These are phyloP conservation scores for Crioceris asparagi DNA, from an alignment of 2,888 invertebrate genomes.

Conservation along the genomic window DNA sequence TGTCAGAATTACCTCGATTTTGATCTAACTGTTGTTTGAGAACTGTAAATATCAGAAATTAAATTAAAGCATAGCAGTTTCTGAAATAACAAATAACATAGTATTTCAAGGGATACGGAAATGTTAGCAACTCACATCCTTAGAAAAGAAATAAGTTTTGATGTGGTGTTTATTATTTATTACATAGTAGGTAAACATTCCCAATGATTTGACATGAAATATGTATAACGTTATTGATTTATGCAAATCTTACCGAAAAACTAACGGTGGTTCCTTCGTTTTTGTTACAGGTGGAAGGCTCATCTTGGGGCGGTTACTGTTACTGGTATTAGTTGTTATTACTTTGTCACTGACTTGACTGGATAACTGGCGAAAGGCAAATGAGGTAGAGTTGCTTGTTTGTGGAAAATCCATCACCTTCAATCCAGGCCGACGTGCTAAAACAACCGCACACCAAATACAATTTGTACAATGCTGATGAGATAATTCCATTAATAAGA, in stretches of 20 bases:
- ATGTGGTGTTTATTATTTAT: background rate
- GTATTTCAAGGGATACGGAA: too few species aligned
- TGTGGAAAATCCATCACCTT: constrained; percentile 27
- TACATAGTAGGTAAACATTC: background rate
- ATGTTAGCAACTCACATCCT: too few species aligned
- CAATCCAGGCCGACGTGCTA: constrained; percentile 14
- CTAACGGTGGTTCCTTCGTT: constrained; percentile 30
- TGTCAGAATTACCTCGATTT: too few species aligned
- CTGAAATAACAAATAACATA: too few species aligned
- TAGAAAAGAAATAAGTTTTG: too few species aligned
- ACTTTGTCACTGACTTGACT: constrained; percentile 20
- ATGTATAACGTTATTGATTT: constrained; percentile 11
- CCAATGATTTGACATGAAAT: too few species aligned
- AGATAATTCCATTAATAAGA: too few species aligned
- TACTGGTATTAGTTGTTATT: constrained; percentile 19
- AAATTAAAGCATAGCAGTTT: too few species aligned
- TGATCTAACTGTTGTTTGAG: too few species aligned
- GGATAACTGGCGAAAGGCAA: constrained; percentile 29
- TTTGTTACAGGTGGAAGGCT: constrained; percentile 31
- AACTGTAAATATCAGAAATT: too few species aligned
- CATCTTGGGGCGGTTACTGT: constrained; percentile 33
- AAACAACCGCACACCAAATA: background rate
- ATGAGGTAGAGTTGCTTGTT: constrained; percentile 21
- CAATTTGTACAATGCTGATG: too few species aligned
- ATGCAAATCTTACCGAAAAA: constrained; percentile 28